phyloP scores from a whole-genome alignment of 2,797 vertebrate species.

The Gadopsis bispinosus region DNA sequence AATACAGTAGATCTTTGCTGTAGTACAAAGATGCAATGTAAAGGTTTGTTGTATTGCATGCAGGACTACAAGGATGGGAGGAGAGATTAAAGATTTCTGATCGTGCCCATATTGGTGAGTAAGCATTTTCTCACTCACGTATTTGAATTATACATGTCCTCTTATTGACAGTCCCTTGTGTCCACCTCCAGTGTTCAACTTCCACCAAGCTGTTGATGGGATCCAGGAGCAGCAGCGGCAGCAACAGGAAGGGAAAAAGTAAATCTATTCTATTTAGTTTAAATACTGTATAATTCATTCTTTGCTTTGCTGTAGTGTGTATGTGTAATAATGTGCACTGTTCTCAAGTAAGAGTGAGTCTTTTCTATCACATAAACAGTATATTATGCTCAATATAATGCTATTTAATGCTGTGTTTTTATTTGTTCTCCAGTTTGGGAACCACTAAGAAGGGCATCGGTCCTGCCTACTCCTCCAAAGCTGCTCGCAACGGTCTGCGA shows the following conservation, averaged over 20 bases:
- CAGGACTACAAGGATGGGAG: conserved; percentile 88
- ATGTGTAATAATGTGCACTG: background rate
- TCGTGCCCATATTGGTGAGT: conserved; percentile 87
- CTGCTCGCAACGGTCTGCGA: conserved; percentile 86
- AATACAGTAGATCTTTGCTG: background rate
- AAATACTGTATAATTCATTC: background rate
- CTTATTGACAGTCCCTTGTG: background rate
- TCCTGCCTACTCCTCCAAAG: conserved; percentile 89
- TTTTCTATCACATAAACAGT: background rate
- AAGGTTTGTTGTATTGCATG: conserved; percentile 4
- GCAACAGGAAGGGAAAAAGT: conserved; percentile 89
- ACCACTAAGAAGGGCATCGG: conserved; percentile 91
- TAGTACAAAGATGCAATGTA: background rate
- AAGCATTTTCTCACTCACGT: fast-evolving
- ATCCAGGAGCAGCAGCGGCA: conserved; percentile 89
- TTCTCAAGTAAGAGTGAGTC: fast-evolving
- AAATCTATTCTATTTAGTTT: conserved; percentile 33
- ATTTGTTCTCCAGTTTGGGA: conserved; percentile 81
- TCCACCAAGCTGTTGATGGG: conserved; percentile 88
- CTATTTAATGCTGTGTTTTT: conserved; percentile 1
- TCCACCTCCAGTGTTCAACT: conserved; percentile 85
- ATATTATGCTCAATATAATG: background rate
- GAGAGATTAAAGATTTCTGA: conserved; percentile 88
- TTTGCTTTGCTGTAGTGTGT: background rate
- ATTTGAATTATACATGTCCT: background rate